A percentile compares a stretch with the other conserved stretches of the same genome.
Evolutionary conservation across 2,113 vertebrate genomes (phyloP).

Genomic region (Tricholaema leucomelas): DNA sequence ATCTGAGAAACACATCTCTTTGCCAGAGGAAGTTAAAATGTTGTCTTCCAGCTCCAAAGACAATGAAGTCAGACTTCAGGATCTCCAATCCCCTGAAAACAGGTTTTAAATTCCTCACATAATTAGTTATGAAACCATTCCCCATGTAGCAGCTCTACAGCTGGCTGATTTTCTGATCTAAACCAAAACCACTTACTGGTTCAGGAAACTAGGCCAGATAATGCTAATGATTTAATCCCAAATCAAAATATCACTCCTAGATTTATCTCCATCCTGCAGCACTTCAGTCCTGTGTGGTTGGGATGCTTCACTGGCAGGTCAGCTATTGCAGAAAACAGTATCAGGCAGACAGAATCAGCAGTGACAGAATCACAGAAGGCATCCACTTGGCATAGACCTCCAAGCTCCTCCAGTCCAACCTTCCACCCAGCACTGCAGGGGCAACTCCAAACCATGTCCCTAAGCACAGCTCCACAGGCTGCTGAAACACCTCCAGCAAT

Average conservation of each 20-base stretch:
- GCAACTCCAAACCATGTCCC: no score
- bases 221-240: conserved; percentile 37
- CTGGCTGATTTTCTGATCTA: conserved; percentile 29
- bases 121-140: neutral
- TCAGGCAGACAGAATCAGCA: neutral
- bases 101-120: neutral
- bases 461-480: no score
- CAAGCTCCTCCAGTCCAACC: no score
- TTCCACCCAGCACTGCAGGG: no score
- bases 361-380: no score
- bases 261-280: neutral
- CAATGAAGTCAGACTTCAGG: conserved; percentile 1
- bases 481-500: no score
- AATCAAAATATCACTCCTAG: conserved; percentile 25
- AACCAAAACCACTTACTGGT: neutral
- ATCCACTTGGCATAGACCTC: no score
- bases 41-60: conserved; percentile 25
- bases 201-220: conserved; percentile 24
- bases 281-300: neutral
- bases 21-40: conserved; percentile 5
- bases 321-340: neutral
- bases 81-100: neutral
- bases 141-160: neutral
- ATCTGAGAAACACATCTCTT: neutral
- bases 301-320: neutral